A percentile compares a stretch with the other conserved stretches of the same genome.
phyloP scores from a whole-genome alignment of 2,888 invertebrate genomes.

The Drosophila mimica region DNA sequence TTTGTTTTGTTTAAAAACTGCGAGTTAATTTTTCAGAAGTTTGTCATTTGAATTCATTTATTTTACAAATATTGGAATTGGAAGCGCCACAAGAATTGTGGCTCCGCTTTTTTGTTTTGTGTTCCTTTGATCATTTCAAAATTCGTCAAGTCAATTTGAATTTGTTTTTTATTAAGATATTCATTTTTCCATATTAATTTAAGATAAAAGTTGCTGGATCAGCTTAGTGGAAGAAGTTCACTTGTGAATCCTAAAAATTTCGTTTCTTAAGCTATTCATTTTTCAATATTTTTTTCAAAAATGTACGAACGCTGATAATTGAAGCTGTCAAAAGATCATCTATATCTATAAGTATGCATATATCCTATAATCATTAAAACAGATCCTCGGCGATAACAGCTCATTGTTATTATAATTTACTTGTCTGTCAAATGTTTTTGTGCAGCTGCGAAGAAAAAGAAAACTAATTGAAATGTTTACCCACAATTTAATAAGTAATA shows the following conservation, averaged over 20 bases:
- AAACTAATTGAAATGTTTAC: slow-evolving; percentile 4
- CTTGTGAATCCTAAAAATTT: neutral
- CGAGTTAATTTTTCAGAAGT: neutral
- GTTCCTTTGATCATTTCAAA: slow-evolving; percentile 3
- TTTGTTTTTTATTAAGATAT: slow-evolving; percentile 6
- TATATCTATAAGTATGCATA: neutral
- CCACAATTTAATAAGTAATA: neutral
- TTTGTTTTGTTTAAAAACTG: neutral
- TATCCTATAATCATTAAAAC: slow-evolving; percentile 1
- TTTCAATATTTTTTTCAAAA: slow-evolving; percentile 16
- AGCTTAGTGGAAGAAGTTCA: neutral
- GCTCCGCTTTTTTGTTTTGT: neutral
- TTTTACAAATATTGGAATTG: neutral
- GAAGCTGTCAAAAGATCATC: neutral
- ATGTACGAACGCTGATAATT: neutral
- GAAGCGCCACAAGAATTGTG: neutral
- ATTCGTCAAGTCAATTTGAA: slow-evolving; percentile 8
- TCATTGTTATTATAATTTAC: slow-evolving; percentile 5
- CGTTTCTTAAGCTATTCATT: neutral
- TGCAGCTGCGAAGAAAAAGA: slow-evolving; percentile 35
- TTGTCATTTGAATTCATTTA: neutral
- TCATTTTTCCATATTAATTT: slow-evolving; percentile 14
- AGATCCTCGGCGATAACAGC: neutral
- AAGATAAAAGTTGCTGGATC: slow-evolving; percentile 33
- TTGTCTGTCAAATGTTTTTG: slow-evolving; percentile 9